Evolutionary conservation across 2,797 vertebrate species (phyloP).

Genomic region (Avahi laniger): DNA sequence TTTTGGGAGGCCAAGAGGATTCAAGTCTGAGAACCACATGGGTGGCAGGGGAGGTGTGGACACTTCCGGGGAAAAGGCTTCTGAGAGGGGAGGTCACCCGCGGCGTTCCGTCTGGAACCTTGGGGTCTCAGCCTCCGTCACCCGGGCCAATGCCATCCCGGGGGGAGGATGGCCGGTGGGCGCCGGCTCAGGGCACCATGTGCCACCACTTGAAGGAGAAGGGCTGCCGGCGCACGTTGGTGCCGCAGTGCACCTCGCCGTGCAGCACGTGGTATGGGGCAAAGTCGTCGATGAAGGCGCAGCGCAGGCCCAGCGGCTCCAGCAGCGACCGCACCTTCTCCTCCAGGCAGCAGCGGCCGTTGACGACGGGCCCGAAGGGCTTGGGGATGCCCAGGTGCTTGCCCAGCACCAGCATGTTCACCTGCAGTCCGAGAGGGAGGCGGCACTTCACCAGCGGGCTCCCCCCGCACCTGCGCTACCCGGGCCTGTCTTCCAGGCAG

Average conservation of each 20-base stretch:
- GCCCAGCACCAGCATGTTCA: conserved; percentile 93
- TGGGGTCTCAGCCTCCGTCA: neutral
- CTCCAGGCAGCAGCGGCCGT: conserved; percentile 89
- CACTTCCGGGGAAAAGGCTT: neutral
- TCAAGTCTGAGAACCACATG: neutral
- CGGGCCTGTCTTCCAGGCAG: neutral
- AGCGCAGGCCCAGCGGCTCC: conserved; percentile 88
- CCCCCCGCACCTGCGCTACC: neutral
- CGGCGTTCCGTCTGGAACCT: neutral
- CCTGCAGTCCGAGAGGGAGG: conserved; percentile 56
- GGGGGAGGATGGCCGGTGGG: neutral
- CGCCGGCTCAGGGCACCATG: conserved; percentile 82
- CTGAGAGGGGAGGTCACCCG: neutral
- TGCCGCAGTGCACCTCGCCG: conserved; percentile 93
- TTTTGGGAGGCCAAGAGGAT: neutral
- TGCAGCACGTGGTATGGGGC: conserved; percentile 87
- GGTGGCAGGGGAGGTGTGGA: neutral
- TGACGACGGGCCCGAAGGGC: conserved; percentile 90
- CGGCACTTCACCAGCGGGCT: too few relatives aligned
- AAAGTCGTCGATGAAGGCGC: conserved; percentile 92
- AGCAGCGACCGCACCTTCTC: conserved; percentile 87
- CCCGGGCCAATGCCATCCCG: neutral
- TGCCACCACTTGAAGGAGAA: conserved; percentile 92
- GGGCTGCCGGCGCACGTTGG: conserved; percentile 88
- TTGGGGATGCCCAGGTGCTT: conserved; percentile 91